These are phyloP conservation scores for Brachionus plicatilis DNA, from an alignment of 1,140 invertebrate species.

Conservation along the genomic window DNA sequence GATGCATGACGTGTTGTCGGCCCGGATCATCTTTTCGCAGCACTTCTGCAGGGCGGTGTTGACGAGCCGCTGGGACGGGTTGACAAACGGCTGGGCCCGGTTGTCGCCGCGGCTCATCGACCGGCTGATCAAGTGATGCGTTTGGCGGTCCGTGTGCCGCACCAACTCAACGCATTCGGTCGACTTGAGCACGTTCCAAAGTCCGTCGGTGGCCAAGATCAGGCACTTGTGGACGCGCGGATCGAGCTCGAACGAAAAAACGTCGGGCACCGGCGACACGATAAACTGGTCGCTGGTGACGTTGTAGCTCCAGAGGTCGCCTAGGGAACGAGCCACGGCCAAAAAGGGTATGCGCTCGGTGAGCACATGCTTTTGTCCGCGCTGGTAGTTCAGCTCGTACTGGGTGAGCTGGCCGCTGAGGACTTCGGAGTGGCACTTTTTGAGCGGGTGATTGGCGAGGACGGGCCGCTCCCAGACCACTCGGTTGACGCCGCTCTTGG, in stretches of 20 bases:
- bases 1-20: constrained; percentile 89
- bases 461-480: constrained; percentile 92
- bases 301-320: constrained; percentile 95
- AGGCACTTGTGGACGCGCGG: constrained; percentile 73
- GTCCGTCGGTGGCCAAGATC: constrained; percentile 87
- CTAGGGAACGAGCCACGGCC: constrained; percentile 85
- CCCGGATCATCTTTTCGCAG: constrained; percentile 70
- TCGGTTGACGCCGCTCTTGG: constrained; percentile 83
- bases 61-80: constrained; percentile 82
- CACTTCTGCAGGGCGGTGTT: constrained; percentile 71
- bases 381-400: constrained; percentile 1
- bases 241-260: constrained; percentile 77
- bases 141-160: constrained; percentile 54
- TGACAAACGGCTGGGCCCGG: constrained; percentile 49
- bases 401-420: background rate
- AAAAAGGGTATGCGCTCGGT: constrained; percentile 94
- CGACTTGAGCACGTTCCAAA: constrained; percentile 88
- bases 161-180: constrained; percentile 77
- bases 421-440: background rate
- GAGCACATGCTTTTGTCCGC: constrained; percentile 65
- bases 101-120: background rate
- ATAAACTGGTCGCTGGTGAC: constrained; percentile 79
- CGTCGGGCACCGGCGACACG: constrained; percentile 93
- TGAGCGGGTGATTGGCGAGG: constrained; percentile 57
- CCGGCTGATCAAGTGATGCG: constrained; percentile 46